phyloP scores from a whole-genome alignment of 2,797 vertebrate genomes.

The Hippocampus kuda region DNA sequence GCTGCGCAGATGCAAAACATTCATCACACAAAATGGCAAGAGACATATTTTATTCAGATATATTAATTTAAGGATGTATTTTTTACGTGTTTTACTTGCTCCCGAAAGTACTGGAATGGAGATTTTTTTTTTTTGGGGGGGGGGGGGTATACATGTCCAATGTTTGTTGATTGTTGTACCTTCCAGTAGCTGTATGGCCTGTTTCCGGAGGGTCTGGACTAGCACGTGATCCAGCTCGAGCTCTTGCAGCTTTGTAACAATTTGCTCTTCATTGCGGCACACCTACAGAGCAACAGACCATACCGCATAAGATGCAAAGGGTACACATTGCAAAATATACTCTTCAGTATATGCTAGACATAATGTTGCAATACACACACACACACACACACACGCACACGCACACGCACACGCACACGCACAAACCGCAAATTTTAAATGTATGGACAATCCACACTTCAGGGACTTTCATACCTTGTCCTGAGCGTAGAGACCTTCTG shows the following conservation, averaged over 20 bases:
- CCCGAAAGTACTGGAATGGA: not conserved
- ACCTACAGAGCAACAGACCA: constrained; percentile 52
- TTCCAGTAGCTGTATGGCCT: constrained; percentile 86
- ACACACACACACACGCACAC: not conserved
- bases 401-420: too few species aligned
- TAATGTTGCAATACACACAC: not conserved
- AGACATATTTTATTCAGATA: not conserved
- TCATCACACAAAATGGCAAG: not conserved
- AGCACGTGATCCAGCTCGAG: constrained; percentile 84
- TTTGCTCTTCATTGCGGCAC: constrained; percentile 96
- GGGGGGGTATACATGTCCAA: too few species aligned
- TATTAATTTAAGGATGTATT: too few species aligned
- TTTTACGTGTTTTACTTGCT: not conserved
- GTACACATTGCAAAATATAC: not conserved
- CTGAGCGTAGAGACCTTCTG: constrained; percentile 91
- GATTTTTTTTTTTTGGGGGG: not conserved
- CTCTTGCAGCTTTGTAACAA: constrained; percentile 86
- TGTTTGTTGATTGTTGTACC: constrained; percentile 65
- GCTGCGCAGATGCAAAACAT: constrained; percentile 56
- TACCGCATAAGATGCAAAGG: not conserved
- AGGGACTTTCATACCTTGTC: constrained; percentile 70
- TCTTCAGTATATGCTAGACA: not conserved
- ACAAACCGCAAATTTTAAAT: too few species aligned
- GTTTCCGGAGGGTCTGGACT: constrained; percentile 87
- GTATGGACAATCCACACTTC: not conserved